phyloP scores from a whole-genome alignment of 2,888 invertebrate species.

The Pyrochroa serraticornis region DNA sequence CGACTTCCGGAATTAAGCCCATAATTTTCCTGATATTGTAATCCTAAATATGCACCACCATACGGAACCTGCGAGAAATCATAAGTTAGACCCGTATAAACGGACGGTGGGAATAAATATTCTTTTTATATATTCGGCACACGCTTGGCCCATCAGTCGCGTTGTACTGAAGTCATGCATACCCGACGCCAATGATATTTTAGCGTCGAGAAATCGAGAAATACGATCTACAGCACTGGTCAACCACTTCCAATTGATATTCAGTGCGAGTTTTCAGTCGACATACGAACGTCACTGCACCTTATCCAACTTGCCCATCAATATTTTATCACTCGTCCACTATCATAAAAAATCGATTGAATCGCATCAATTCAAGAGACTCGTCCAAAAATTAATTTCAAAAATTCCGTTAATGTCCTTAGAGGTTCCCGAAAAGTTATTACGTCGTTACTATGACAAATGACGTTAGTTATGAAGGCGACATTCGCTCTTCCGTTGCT shows the following conservation, averaged over 20 bases:
- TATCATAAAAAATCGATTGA: background rate
- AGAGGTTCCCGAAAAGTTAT: conserved; percentile 40
- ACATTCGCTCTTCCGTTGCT: conserved; percentile 44
- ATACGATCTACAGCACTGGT: conserved; percentile 37
- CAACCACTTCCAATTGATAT: conserved; percentile 32
- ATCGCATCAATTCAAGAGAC: too few species aligned
- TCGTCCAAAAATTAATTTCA: background rate
- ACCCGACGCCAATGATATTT: conserved; percentile 46
- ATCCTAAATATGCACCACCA: conserved; percentile 19
- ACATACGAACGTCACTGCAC: conserved; percentile 15
- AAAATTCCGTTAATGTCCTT: conserved; percentile 15
- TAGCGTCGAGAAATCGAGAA: conserved; percentile 39
- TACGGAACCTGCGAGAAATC: conserved; percentile 19
- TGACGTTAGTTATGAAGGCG: conserved; percentile 47
- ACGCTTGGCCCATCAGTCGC: conserved; percentile 45
- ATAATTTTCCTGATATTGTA: conserved; percentile 16
- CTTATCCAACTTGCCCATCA: conserved; percentile 24
- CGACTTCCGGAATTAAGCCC: background rate
- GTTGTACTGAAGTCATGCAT: conserved; percentile 43
- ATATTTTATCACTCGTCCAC: conserved; percentile 16
- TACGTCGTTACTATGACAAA: conserved; percentile 50
- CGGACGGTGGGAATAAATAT: conserved; percentile 42
- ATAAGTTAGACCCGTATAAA: conserved; percentile 26
- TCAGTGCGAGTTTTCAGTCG: conserved; percentile 21
- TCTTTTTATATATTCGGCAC: conserved; percentile 42